Evolutionary conservation across 2,797 vertebrate species (phyloP).

Genomic region (Tadarida brasiliensis): DNA sequence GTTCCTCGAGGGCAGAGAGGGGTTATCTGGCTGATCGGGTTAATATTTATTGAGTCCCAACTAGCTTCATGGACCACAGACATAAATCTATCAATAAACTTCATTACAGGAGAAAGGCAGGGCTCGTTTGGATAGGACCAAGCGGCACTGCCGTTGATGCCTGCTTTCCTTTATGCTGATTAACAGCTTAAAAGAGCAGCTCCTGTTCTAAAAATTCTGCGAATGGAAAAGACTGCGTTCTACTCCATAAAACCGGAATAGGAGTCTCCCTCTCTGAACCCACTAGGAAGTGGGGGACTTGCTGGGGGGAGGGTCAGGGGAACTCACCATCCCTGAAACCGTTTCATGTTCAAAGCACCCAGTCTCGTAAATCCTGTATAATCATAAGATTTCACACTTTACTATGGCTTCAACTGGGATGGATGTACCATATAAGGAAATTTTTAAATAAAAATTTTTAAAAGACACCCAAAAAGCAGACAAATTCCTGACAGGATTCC

Average conservation of each 20-base stretch:
- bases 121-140: neutral
- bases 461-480: neutral
- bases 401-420: neutral
- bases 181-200: conserved; percentile 50
- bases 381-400: neutral
- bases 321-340: neutral
- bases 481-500: conserved; percentile 8
- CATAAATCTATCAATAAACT: conserved; percentile 42
- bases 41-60: conserved; percentile 53
- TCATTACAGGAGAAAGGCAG: neutral
- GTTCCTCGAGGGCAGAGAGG: conserved; percentile 14
- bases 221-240: neutral
- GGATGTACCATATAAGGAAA: conserved; percentile 11
- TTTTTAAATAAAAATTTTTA: conserved; percentile 14
- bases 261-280: conserved; percentile 10
- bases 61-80: conserved; percentile 21
- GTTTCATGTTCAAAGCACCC: conserved; percentile 3
- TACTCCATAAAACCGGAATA: neutral
- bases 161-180: conserved; percentile 9
- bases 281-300: neutral
- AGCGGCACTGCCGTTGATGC: neutral
- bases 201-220: neutral
- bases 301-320: no score
- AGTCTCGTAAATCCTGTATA: neutral
- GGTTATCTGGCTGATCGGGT: conserved; percentile 3